Evolutionary conservation across 2,113 vertebrate species (phyloP).

Genomic region (Odocoileus hemionus): DNA sequence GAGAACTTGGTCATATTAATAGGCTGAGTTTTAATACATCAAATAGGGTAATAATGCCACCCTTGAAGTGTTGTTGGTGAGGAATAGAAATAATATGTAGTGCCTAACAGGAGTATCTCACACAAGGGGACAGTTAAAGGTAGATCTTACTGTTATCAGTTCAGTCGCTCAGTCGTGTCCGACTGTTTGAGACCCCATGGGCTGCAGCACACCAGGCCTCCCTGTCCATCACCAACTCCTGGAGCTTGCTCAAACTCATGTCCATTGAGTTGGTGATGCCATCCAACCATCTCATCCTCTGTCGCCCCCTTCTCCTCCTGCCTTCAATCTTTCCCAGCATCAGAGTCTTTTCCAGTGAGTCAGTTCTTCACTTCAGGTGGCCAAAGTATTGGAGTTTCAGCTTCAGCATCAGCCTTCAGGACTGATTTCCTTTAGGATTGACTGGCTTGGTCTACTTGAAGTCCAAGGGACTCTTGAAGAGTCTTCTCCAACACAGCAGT

Average conservation of each 20-base stretch:
- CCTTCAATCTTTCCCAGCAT: not conserved
- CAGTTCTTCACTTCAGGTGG: not conserved
- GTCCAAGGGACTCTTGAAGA: not conserved
- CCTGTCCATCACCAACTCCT: not conserved
- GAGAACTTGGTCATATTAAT: not conserved
- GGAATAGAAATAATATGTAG: not conserved
- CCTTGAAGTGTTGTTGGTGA: not conserved
- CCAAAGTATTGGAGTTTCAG: not conserved
- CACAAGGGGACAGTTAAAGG: not conserved
- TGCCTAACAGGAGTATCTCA: not conserved
- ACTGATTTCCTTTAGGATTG: not conserved
- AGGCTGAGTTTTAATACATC: not conserved
- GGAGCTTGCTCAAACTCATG: not conserved
- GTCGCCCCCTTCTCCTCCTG: not conserved
- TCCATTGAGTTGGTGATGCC: not conserved
- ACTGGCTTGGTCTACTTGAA: not conserved
- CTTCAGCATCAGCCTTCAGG: not conserved
- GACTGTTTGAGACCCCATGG: not conserved
- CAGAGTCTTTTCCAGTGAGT: not conserved
- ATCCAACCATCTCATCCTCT: not conserved
- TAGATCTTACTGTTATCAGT: not conserved
- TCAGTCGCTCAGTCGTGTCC: fast-evolving
- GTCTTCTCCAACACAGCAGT: not conserved
- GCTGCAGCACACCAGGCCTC: not conserved
- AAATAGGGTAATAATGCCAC: not conserved